These are phyloP conservation scores for Calypte anna DNA, from an alignment of 2,113 vertebrate genomes.

Conservation along the genomic window DNA sequence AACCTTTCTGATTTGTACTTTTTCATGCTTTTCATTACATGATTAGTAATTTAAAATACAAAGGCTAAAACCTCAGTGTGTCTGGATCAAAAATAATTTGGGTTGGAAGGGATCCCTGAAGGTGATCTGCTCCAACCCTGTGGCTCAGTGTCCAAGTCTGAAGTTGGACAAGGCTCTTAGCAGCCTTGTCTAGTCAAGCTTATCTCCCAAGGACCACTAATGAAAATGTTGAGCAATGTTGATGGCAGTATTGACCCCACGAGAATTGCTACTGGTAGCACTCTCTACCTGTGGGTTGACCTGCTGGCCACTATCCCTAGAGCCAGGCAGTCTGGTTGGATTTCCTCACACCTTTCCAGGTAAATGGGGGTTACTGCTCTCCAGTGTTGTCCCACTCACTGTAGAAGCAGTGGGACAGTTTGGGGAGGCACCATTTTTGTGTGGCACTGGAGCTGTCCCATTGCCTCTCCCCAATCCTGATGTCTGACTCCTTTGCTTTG, in stretches of 20 bases:
- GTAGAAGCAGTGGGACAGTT: background rate
- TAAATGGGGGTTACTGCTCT: accelerated
- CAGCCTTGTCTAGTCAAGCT: background rate
- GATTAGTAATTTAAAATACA: background rate
- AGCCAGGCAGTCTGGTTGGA: background rate
- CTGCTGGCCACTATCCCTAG: background rate
- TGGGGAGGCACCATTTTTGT: background rate
- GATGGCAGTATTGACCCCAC: background rate
- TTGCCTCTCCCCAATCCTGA: accelerated
- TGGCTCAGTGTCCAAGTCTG: background rate
- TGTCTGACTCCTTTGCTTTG: background rate
- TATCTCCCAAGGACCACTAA: background rate
- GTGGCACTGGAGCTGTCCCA: accelerated
- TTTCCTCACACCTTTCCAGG: background rate
- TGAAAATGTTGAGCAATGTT: background rate
- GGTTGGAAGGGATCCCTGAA: background rate
- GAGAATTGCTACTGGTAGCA: accelerated
- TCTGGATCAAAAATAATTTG: background rate
- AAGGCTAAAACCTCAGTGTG: background rate
- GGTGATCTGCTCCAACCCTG: background rate
- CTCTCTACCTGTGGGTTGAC: background rate
- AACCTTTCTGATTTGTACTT: background rate
- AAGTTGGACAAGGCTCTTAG: background rate
- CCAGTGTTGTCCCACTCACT: accelerated
- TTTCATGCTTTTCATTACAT: background rate